Conservation (phyloP, 2,113 vertebrate genomes). For the Ailuropoda melanoleuca region DNA sequence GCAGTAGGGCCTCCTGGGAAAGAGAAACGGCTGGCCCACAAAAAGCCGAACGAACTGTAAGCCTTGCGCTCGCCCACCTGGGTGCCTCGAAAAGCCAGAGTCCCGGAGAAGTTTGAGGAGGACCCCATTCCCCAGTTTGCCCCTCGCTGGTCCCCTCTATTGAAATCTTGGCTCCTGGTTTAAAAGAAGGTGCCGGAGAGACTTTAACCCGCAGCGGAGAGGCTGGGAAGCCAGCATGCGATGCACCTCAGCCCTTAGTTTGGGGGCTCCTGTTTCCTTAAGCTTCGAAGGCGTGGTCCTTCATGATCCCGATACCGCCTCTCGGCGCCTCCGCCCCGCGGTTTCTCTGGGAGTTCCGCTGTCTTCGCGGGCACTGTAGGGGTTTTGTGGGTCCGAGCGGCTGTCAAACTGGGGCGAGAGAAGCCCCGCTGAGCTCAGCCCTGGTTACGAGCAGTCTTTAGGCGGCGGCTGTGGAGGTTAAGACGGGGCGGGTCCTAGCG, state of each 20-base stretch:
- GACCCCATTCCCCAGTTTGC: background rate
- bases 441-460: background rate
- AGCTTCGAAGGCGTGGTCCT: background rate
- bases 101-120: background rate
- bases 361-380: rapidly evolving
- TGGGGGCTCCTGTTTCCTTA: constrained; percentile 36
- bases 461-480: background rate
- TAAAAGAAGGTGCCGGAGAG: background rate
- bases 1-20: background rate
- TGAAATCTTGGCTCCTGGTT: background rate
- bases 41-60: background rate
- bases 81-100: background rate
- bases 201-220: background rate
- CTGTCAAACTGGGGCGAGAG: background rate
- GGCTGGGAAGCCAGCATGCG: background rate
- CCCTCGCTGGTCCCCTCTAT: background rate
- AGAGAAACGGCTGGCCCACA: background rate
- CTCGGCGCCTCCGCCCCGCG: background rate
- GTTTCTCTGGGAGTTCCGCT: background rate
- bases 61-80: background rate
- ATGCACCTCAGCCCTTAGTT: background rate
- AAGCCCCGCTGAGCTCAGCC: background rate
- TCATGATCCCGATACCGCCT: background rate
- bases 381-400: rapidly evolving
- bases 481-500: background rate